A percentile compares a stretch with the other conserved stretches of the same genome.
These are phyloP conservation scores for Chironomus tentans DNA, from an alignment of 2,888 invertebrate species.

Conservation along the genomic window DNA sequence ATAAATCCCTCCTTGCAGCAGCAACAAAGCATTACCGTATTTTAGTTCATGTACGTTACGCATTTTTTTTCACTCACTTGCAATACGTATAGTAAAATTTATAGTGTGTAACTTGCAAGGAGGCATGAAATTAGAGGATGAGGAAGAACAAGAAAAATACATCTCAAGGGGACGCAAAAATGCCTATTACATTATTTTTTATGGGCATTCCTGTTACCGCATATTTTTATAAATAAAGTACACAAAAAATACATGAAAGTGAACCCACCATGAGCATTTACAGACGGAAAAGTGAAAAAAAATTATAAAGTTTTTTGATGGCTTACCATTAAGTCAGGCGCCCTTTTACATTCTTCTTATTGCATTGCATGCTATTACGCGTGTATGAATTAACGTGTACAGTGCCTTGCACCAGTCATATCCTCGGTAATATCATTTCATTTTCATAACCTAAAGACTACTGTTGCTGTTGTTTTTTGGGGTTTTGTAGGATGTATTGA, in stretches of 20 bases:
- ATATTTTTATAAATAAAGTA: too few species aligned
- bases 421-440: too few species aligned
- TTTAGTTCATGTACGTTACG: constrained; percentile 1
- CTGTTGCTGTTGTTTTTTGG: too few species aligned
- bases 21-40: not conserved
- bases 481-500: too few species aligned
- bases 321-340: constrained; percentile 5
- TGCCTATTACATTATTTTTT: constrained; percentile 26
- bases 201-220: constrained; percentile 19
- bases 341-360: not conserved
- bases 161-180: constrained; percentile 18
- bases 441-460: too few species aligned
- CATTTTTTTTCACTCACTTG: not conserved
- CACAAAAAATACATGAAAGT: not conserved
- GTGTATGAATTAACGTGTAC: not conserved
- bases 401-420: too few species aligned
- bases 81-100: not conserved
- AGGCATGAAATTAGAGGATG: not conserved
- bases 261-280: not conserved
- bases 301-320: constrained; percentile 6
- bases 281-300: not conserved
- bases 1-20: constrained; percentile 5
- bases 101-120: too few species aligned
- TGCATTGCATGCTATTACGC: not conserved
- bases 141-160: not conserved